Evolutionary conservation across 2,888 invertebrate genomes (phyloP), one percentile per base, ranked within the genome.

Genomic region (Nephrocerus scutellatus): DNA sequence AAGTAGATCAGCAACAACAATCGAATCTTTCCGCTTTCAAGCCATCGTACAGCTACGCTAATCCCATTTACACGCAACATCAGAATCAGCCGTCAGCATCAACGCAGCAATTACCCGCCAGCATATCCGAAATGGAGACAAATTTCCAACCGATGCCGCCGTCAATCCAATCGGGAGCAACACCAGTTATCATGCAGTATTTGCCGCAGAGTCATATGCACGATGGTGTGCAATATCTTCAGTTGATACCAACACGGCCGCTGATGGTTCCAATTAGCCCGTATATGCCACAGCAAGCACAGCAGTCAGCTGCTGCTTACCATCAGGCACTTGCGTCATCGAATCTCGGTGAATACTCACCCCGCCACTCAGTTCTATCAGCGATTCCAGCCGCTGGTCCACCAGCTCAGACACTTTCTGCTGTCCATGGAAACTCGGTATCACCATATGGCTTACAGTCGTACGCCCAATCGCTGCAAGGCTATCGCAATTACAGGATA

Each of bases 181-280:
- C 62, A 4, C 66, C 67, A 1, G 57, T 68, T 33, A 40, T 68
- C 30, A 65, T 68, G 65, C 68, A 68, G 36, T 68, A 68, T 41
- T 39, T 67, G 23, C 59, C 62, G 6, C 57, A 60, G 28, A 34
- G 53, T 3, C 47, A 56, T 5, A 46, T 57, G 14, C 56, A 58
- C 32, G 60, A 57, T 33, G 60, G 62, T 2, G 52, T 67, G 4
- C 67, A 68, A 37, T 68, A 67, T 41, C 46, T 68, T 6, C 67
- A 68, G 36, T 41, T 68, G 12, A 65, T 68, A 36, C 68, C 66
- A 28, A 65, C 65, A 0, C 55, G 65, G 2, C 68, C 68, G 10
- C 54, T 67, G 9, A 59, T 67, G 24, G 64, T 68, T 41, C 68
- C 67, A 21, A 61, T 68, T 25, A 59, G 59, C 34, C 59, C 64